Percentiles rank a stretch among this genome's conserved stretches.
These are phyloP conservation scores for Linnaemya vulpina DNA, from an alignment of 2,888 invertebrate species.

Conservation along the genomic window DNA sequence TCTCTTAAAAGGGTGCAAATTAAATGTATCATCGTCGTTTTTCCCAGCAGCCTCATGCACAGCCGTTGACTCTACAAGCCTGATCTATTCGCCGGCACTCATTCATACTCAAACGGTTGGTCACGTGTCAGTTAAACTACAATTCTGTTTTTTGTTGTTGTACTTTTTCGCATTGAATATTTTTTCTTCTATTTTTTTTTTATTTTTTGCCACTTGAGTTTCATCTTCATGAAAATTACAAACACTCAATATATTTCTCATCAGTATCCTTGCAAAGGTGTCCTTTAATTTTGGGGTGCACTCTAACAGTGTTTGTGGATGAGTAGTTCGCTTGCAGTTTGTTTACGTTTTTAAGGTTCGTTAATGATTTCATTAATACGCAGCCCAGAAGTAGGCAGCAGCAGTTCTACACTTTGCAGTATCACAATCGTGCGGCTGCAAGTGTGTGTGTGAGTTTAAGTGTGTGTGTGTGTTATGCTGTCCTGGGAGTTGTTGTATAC, in stretches of 20 bases:
- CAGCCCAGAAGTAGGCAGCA: conserved; percentile 49
- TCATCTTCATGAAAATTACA: conserved; percentile 32
- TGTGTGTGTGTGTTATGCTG: neutral
- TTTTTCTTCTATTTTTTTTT: no score
- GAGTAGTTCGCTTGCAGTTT: conserved; percentile 61
- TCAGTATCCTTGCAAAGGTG: conserved; percentile 59
- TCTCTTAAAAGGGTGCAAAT: conserved; percentile 67
- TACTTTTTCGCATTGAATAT: conserved; percentile 47
- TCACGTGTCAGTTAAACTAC: conserved; percentile 68
- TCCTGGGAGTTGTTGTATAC: conserved; percentile 51
- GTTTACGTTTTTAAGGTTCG: conserved; percentile 75
- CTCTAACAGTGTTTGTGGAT: conserved; percentile 7
- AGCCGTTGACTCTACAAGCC: conserved; percentile 35
- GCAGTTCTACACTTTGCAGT: neutral
- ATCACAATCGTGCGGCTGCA: neutral
- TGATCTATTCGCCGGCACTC: conserved; percentile 39
- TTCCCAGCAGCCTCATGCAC: conserved; percentile 29
- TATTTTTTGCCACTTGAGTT: conserved; percentile 63
- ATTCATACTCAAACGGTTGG: conserved; percentile 53
- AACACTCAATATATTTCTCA: conserved; percentile 34
- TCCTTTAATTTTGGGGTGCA: conserved; percentile 47
- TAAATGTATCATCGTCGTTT: conserved; percentile 68
- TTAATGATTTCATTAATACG: conserved; percentile 75
- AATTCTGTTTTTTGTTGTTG: conserved; percentile 13
- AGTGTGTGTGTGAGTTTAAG: neutral